phyloP scores from a whole-genome alignment of 1,140 invertebrate species.

The Zaprionus ornatus region DNA sequence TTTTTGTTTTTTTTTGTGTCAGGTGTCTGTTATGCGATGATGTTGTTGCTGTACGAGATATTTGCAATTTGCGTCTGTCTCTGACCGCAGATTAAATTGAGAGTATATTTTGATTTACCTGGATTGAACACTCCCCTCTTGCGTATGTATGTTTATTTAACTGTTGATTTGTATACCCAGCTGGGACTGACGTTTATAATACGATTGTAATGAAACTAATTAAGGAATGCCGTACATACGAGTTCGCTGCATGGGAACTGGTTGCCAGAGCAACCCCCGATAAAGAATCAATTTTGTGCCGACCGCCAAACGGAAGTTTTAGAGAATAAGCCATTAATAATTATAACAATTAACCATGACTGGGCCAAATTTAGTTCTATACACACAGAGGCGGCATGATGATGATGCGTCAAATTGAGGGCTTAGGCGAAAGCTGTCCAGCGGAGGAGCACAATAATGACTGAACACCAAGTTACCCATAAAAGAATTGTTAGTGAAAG shows the following conservation, averaged over 20 bases:
- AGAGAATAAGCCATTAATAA: conserved; percentile 81
- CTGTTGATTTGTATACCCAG: neutral
- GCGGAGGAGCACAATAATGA: neutral
- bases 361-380: conserved; percentile 54
- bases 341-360: conserved; percentile 82
- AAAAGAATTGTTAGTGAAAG: neutral
- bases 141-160: neutral
- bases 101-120: neutral
- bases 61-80: neutral
- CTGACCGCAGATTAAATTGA: neutral
- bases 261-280: neutral
- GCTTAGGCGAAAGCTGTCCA: neutral
- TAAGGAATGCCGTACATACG: neutral
- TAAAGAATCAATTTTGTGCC: conserved; percentile 48
- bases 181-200: neutral
- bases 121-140: neutral
- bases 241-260: neutral
- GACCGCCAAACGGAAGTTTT: conserved; percentile 73
- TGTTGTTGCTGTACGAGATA: conserved; percentile 7
- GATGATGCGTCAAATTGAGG: conserved; percentile 1
- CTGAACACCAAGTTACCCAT: neutral
- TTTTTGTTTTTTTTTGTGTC: conserved; percentile 2
- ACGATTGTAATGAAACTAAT: conserved; percentile 1
- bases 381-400: conserved; percentile 35
- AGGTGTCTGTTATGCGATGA: conserved; percentile 11